Percentiles rank a stretch among this genome's conserved stretches.
Evolutionary conservation across 2,113 vertebrate genomes (phyloP).

Genomic region (Rana temporaria): DNA sequence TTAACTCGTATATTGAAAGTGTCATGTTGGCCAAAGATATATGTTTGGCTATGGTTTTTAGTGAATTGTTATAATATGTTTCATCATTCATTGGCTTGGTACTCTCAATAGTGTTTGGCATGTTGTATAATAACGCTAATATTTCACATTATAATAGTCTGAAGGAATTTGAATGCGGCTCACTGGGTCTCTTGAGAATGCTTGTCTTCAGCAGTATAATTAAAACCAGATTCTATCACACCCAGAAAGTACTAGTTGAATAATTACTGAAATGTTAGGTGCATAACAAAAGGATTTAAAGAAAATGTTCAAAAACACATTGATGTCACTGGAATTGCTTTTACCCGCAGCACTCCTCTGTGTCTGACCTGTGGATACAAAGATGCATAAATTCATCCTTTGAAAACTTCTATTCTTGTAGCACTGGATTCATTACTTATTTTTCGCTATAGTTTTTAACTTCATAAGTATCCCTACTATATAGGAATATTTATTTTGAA

Average conservation of each 20-base stretch:
- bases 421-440: too few relatives aligned
- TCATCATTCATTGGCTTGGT: conserved; percentile 26
- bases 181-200: neutral
- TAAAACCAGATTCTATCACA: conserved; percentile 17
- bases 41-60: conserved; percentile 19
- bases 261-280: neutral
- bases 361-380: too few relatives aligned
- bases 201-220: conserved; percentile 10
- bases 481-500: too few relatives aligned
- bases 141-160: conserved; percentile 18
- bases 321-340: neutral
- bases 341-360: too few relatives aligned
- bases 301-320: neutral
- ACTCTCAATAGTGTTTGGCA: conserved; percentile 23
- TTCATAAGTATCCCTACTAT: too few relatives aligned
- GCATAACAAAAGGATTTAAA: neutral
- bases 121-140: neutral
- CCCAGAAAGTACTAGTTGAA: neutral
- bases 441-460: too few relatives aligned
- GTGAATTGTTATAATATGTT: conserved; percentile 33
- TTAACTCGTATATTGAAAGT: conserved; percentile 16
- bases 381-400: too few relatives aligned
- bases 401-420: too few relatives aligned
- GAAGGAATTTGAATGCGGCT: conserved; percentile 24
- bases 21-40: conserved; percentile 20